A percentile compares a stretch with the other conserved stretches of the same genome.
Conservation (phyloP, 92 coral and sea anemone species). For the Bergia sp. region DNA sequence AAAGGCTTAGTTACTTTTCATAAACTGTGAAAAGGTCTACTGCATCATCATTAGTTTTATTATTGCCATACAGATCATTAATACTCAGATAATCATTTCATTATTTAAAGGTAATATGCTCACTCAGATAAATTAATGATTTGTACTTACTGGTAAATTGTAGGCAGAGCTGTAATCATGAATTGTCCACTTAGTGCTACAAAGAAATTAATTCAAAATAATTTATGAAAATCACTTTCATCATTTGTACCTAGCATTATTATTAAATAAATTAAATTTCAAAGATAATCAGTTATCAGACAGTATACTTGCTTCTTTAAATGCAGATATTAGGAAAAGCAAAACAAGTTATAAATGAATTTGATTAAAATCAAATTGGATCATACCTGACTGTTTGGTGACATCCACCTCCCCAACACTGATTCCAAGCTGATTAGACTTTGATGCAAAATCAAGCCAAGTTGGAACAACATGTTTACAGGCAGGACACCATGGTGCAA, state of each 20-base stretch:
- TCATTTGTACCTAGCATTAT: too few species aligned
- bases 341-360: background rate
- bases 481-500: constrained; percentile 99
- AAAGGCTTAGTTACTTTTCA: too few species aligned
- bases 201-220: background rate
- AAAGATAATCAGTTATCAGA: too few species aligned
- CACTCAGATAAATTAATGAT: background rate
- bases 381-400: constrained; percentile 77
- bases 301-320: background rate
- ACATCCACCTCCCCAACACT: constrained; percentile 93
- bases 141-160: constrained; percentile 90
- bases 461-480: constrained; percentile 80
- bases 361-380: background rate
- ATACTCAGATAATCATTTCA: too few species aligned
- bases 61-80: too few species aligned
- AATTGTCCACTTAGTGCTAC: constrained; percentile 95
- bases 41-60: too few species aligned
- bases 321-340: background rate
- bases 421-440: constrained; percentile 73
- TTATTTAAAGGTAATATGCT: too few species aligned
- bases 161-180: constrained; percentile 87
- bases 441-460: constrained; percentile 83
- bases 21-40: too few species aligned
- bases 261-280: too few species aligned
- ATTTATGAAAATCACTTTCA: too few species aligned